Evolutionary conservation across 2,113 vertebrate species (phyloP), one percentile per base, ranked within the genome.

Genomic region (Picathartes gymnocephalus): DNA sequence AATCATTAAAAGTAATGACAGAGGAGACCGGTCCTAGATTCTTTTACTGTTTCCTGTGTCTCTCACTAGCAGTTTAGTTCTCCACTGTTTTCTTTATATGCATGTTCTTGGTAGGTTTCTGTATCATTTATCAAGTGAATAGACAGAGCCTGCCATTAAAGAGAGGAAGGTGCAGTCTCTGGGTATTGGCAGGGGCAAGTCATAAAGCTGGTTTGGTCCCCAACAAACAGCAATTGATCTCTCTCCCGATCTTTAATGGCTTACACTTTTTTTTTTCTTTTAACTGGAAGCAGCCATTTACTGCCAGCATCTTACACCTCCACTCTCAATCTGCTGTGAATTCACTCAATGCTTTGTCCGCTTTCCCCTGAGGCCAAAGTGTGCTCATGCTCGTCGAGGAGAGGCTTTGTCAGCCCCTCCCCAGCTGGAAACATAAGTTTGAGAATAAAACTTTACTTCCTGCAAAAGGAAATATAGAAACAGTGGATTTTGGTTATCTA

Each of bases 21-120:
- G 64, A 35, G 37, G 39, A 86, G 71, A 48, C 23, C 33, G 31
- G 24, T 77, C 68, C 24, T 73, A 81, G 79, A 58, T 94, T 45
- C 58, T 82, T 86, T 87, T 94, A 92, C 57, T 85, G 30, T 80
- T 94, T 95, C 78, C 87, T 90, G 17, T 73, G 51, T 78, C 64
- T 92, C 73, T 93, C 60, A 50, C 54, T 69, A 39, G n/a, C 64
- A n/a, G 19, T 80, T 80, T 80, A 61, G 66, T 78, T 88, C 86
- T 80, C 82, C 4, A 3, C 35, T 66, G 1, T 54, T 88, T 95
- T 79, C 45, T 80, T 90, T 69, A 35, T 48, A 9, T 2, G 1
- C 1, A 0, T 58, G 11, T 68, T 84, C 16, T 85, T 42, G 27
- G 20, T 70, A n/a, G 28, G 44, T 68, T 87, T 96, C 65, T 94